A percentile compares a stretch with the other conserved stretches of the same genome.
phyloP scores from a whole-genome alignment of 2,113 vertebrate genomes.

The Limnothrissa miodon region DNA sequence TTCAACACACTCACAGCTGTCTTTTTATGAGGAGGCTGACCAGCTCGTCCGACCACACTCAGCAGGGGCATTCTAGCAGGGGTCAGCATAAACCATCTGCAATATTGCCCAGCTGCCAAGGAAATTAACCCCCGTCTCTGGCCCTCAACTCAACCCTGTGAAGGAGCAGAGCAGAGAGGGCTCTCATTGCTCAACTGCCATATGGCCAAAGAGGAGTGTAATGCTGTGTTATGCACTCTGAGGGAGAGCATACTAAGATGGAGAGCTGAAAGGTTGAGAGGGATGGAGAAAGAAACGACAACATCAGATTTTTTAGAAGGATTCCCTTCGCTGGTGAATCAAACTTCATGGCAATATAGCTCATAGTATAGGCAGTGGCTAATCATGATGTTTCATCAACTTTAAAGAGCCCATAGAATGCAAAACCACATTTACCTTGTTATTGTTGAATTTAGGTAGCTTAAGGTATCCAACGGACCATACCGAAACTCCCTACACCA shows the following conservation, averaged over 20 bases:
- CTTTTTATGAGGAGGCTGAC: constrained; percentile 3
- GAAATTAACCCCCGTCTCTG: not conserved
- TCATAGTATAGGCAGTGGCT: not conserved
- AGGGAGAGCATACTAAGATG: not conserved
- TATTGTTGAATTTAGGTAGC: no score
- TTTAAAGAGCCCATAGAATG: no score
- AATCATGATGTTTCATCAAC: no score
- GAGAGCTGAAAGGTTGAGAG: not conserved
- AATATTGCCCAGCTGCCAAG: not conserved
- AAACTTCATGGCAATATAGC: not conserved
- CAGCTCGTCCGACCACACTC: not conserved
- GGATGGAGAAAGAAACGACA: not conserved
- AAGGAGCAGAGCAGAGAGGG: not conserved
- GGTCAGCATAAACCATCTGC: constrained; percentile 7
- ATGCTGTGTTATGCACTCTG: not conserved
- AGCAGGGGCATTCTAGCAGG: not conserved
- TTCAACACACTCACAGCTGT: not conserved
- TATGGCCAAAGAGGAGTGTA: not conserved
- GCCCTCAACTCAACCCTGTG: not conserved
- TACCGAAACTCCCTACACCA: no score
- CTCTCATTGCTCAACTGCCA: not conserved
- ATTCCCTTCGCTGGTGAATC: not conserved
- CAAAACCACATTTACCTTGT: no score
- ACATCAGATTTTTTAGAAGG: not conserved
- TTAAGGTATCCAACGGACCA: no score